Conservation (phyloP, 2,797 vertebrate genomes). For the Scyliorhinus canicula region DNA sequence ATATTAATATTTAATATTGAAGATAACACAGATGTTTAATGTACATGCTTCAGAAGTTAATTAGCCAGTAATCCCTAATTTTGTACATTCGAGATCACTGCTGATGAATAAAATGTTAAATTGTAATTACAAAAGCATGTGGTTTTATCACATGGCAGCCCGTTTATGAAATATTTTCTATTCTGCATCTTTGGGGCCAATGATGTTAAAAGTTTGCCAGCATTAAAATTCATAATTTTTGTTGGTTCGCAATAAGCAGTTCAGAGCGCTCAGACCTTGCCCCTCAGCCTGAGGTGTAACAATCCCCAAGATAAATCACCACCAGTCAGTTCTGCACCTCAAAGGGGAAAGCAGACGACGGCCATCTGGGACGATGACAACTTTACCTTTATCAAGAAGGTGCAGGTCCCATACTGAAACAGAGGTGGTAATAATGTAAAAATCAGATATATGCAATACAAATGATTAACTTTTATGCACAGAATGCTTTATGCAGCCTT, state of each 20-base stretch:
- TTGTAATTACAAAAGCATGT: background rate
- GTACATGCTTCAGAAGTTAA: too few relatives aligned
- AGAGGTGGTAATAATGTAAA: background rate
- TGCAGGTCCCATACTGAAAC: background rate
- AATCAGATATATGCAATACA: background rate
- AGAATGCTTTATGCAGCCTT: background rate
- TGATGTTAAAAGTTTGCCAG: conserved; percentile 15
- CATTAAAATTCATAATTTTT: background rate
- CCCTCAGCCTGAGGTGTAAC: too few relatives aligned
- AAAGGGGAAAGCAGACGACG: too few relatives aligned
- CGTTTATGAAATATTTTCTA: background rate
- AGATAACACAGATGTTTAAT: too few relatives aligned
- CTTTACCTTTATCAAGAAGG: too few relatives aligned
- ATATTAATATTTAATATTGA: too few relatives aligned
- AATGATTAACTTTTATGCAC: conserved; percentile 13
- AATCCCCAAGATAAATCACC: too few relatives aligned
- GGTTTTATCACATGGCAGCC: background rate
- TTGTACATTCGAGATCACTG: too few relatives aligned
- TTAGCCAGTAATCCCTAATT: too few relatives aligned
- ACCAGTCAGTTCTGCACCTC: too few relatives aligned
- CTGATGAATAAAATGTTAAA: too few relatives aligned
- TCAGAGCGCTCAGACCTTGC: background rate
- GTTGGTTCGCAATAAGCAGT: background rate
- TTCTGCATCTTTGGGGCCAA: background rate
- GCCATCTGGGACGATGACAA: too few relatives aligned